Base-by-base conservation (phyloP, 2,113 vertebrate species). In the Hippocampus comes region DNA sequence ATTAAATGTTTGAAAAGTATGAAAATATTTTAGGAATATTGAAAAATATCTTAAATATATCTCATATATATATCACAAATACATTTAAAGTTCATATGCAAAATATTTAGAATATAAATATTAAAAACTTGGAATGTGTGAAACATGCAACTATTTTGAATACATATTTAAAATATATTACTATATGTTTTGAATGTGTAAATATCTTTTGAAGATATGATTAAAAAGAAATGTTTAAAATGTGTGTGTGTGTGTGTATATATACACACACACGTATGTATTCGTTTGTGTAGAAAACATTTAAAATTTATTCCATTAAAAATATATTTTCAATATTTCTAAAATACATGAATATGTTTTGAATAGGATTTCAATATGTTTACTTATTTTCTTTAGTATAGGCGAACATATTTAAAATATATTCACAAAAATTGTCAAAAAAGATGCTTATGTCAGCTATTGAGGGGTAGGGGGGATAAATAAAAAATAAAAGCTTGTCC, bases 361-460 rank as follows among this genome's bases (percentile, higher is more conserved):
- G 1, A 55, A 23, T 23, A n/a, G 5, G 15, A 7, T 51, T 51
- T 51, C 18, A 51, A 21, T 51, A 51, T 51, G 20, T 51, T 18
- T 9, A 51, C 49, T 20, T 56, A 56, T 56, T n/a, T 23, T 9
- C 4, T 51, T 51, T 23, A 10, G 67, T 46, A 71, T 9, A 67
- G 21, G 61, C 63, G 72, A 61, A 70, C 64, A 67, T 70, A 59
- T 63, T 61, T 42, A 72, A 78, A 9, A 82, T 68, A 60, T 55
- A 75, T 68, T 72, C 70, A 67, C 75, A 68, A 78, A 79, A 38
- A 7, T 63, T 70, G 74, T 30, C 81, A 75, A 73, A 46, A 72
- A 71, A 77, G 74, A 80, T 53, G 71, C 74, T 76, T 77, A 63
- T 68, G 43, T 67, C 41, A 80, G 61, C 77, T 67, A 63, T 2